Evolutionary conservation across 1,140 invertebrate genomes (phyloP).

Genomic region (Galleria mellonella): DNA sequence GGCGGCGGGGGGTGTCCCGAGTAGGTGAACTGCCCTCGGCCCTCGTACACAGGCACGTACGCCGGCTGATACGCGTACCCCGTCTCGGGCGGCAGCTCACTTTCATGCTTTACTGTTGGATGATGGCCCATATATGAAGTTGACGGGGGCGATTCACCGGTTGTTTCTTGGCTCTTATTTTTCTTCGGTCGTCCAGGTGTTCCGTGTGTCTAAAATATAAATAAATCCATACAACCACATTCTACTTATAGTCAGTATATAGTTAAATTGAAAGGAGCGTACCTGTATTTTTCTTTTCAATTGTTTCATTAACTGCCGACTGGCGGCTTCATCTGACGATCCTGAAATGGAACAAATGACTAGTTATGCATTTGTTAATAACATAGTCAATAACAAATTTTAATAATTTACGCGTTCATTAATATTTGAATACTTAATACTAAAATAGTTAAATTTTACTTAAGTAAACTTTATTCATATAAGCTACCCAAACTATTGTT

Average conservation of each 20-base stretch:
- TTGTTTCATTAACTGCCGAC: slow-evolving; percentile 82
- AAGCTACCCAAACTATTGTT: too few species aligned
- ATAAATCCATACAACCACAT: background rate
- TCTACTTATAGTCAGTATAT: background rate
- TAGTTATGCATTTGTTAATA: too few species aligned
- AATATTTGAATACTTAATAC: too few species aligned
- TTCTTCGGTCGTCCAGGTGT: slow-evolving; percentile 60
- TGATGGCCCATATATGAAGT: slow-evolving; percentile 45
- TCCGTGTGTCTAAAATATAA: slow-evolving; percentile 39
- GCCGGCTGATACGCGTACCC: slow-evolving; percentile 39
- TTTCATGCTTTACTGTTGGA: slow-evolving; percentile 48
- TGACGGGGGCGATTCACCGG: slow-evolving; percentile 49
- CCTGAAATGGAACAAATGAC: slow-evolving; percentile 24
- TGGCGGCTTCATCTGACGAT: slow-evolving; percentile 71
- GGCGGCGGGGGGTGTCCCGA: slow-evolving; percentile 37
- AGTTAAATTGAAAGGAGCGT: slow-evolving; percentile 5
- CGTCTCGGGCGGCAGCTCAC: slow-evolving; percentile 29
- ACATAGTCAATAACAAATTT: too few species aligned
- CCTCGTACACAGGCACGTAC: slow-evolving; percentile 39
- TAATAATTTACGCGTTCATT: too few species aligned
- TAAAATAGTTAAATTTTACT: too few species aligned
- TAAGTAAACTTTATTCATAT: too few species aligned
- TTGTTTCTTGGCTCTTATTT: slow-evolving; percentile 47
- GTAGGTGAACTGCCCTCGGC: slow-evolving; percentile 25
- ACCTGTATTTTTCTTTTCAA: slow-evolving; percentile 83